Base-by-base conservation (phyloP, 2,888 invertebrate genomes). In the Dorcus parallelipipedus region DNA sequence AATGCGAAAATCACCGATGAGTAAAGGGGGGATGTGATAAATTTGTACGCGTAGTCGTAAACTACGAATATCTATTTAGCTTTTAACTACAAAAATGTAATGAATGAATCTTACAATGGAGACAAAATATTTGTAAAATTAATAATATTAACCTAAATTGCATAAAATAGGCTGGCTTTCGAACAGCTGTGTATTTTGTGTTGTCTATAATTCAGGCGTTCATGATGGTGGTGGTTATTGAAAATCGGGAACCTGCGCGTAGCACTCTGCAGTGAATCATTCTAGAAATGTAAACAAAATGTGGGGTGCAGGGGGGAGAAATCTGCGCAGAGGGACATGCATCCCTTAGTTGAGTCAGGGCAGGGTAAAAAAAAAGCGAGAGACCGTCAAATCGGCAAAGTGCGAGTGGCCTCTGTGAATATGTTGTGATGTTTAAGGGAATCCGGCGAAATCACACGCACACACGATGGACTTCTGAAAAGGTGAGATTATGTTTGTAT, bases 301-400 rank as follows among this genome's bases (percentile, higher is more conserved):
- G 38, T 56, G 56, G 38, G 51, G 42, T 38, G 56, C 52, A 50
- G 59, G 60, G 59, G 14, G 62, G 56, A 49, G 54, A 61, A 65
- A 65, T 64, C 60, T 65, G 63, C 63, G 65, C 57, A 64, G 64
- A 63, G 64, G 63, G 66, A 62, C 62, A 67, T 64, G 63, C 60
- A 62, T 54, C 65, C 66, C 64, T 65, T 61, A 54, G 66, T 67
- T 67, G 66, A 62, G 65, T 64, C 60, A 67, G 67, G 67, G 66
- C 66, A 67, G 66, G 66, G 55, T 59, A 54, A 54, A 53, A 60
- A 58, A 55, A 33, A 61, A 56, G 45, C 47, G 49, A 56, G 60
- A 58, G 63, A 55, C 59, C 60, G 55, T 50, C 23, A 38, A 51
- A 60, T 62, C 61, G 61, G 58, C 59, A 55, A 61, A 57, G 55